Base-by-base conservation (phyloP, 2,113 vertebrate genomes). In the Malurus cyaneus region DNA sequence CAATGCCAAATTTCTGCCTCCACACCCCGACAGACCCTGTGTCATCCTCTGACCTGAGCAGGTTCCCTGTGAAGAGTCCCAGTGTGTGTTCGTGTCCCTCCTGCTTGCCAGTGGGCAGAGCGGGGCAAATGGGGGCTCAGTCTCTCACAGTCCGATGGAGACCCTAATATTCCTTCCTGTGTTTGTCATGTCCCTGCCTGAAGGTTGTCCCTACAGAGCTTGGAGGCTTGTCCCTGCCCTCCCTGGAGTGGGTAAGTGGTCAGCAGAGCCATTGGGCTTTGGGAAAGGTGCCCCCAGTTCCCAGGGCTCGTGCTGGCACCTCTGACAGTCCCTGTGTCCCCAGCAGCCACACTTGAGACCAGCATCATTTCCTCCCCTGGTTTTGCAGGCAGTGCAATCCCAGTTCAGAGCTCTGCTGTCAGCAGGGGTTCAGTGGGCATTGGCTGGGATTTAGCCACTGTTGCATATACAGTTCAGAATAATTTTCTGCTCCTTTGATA, bases 401-500 rank as follows among this genome's bases (percentile, higher is more conserved):
- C 62, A 61, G 66, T 52, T 74, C 18, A 36, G 88, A 79, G 59
- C 8, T 39, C 29, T 88, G 67, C 86, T 79, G 36, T 42, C 72
- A 76, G 88, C 88, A 67, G 73, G 80, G 80, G 49, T 17, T 71
- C 65, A n/a, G 70, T 67, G 79, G 69, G 82, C 86, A 28, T 32
- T 2, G 2, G 29, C 26, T 29, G 3, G 88, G 91, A 64, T 92
- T 96, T 87, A 92, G 65, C 50, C 73, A 49, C 92, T 96, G 93
- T 92, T 96, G 93, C 88, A 49, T 89, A 88, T 95, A 95, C 92
- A 96, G 92, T 96, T 96, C 73, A 66, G 73, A 88, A 81, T 76
- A 46, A 86, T 90, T 92, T 89, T 93, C 86, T 89, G 59, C 65
- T 92, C 54, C 86, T 94, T 91, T 95, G 93, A 39, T 91, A 72